Conservation (phyloP, 2,888 invertebrate genomes). For the Ormyrus labotus region DNA sequence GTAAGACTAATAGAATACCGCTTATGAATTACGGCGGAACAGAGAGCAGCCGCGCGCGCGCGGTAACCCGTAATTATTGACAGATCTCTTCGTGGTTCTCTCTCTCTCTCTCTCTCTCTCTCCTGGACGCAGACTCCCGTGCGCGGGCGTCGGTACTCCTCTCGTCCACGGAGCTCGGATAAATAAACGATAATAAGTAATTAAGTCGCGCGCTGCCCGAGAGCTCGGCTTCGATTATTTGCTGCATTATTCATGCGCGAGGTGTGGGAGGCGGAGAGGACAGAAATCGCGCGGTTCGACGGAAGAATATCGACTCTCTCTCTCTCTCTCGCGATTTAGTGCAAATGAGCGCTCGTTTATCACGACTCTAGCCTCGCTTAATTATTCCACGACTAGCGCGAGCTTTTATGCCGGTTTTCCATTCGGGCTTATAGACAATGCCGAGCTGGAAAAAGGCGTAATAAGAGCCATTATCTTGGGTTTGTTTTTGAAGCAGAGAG, state of each 20-base stretch:
- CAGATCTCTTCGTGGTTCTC: conserved; percentile 58
- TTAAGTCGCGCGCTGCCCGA: too few species aligned
- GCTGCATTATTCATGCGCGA: background rate
- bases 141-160: background rate
- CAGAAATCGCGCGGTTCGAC: background rate
- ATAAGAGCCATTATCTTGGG: conserved; percentile 18
- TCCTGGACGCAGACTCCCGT: conserved; percentile 2
- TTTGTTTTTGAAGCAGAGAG: conserved; percentile 3
- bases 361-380: conserved; percentile 12
- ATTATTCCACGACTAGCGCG: conserved; percentile 27
- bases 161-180: background rate
- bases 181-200: background rate
- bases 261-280: background rate
- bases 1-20: conserved; percentile 69
- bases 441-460: background rate
- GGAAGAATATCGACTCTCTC: background rate
- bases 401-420: background rate
- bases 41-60: conserved; percentile 26
- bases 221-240: background rate
- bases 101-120: background rate
- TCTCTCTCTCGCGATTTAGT: conserved; percentile 5
- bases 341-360: conserved; percentile 21
- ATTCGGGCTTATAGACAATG: too few species aligned
- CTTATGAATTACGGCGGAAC: conserved; percentile 66
- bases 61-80: conserved; percentile 67